Evolutionary conservation across 2,888 invertebrate species (phyloP).

Genomic region (Xylota segnis): DNA sequence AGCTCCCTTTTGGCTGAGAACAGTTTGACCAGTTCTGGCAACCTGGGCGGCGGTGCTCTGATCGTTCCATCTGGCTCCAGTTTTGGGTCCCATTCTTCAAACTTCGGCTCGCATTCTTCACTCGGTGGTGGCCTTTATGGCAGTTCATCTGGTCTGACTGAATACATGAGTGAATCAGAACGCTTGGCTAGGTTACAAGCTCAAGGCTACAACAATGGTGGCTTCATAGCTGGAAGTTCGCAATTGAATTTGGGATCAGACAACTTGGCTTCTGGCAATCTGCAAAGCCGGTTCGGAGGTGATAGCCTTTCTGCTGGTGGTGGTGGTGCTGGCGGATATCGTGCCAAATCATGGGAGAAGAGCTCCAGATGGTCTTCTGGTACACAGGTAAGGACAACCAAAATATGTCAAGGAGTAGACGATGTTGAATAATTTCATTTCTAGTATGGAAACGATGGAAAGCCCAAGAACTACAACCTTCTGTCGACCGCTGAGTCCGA

Average conservation of each 20-base stretch:
- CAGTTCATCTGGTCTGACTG: slow-evolving; percentile 78
- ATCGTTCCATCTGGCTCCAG: slow-evolving; percentile 46
- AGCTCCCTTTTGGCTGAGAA: slow-evolving; percentile 56
- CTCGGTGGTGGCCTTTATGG: slow-evolving; percentile 40
- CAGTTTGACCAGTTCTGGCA: slow-evolving; percentile 26
- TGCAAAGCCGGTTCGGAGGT: slow-evolving; percentile 55
- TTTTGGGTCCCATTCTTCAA: slow-evolving; percentile 41
- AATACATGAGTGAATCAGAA: slow-evolving; percentile 82
- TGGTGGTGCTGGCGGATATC: slow-evolving; percentile 78
- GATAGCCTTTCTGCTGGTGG: slow-evolving; percentile 68
- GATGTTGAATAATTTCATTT: slow-evolving; percentile 17
- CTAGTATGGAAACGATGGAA: slow-evolving; percentile 82
- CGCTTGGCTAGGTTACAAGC: slow-evolving; percentile 82
- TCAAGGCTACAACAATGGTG: slow-evolving; percentile 78
- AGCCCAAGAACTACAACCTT: slow-evolving; percentile 82
- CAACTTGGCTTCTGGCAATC: not conserved
- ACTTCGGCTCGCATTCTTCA: not conserved
- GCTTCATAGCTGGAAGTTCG: slow-evolving; percentile 79
- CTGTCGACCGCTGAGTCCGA: slow-evolving; percentile 84
- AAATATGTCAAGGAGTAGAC: not conserved
- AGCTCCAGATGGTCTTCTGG: slow-evolving; percentile 84
- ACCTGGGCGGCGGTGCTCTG: slow-evolving; percentile 27
- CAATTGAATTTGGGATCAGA: slow-evolving; percentile 72
- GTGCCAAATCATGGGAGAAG: slow-evolving; percentile 84
- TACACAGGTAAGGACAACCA: slow-evolving; percentile 80